Base-by-base conservation (phyloP, 2,797 vertebrate species). In the Calcarius lapponicus region DNA sequence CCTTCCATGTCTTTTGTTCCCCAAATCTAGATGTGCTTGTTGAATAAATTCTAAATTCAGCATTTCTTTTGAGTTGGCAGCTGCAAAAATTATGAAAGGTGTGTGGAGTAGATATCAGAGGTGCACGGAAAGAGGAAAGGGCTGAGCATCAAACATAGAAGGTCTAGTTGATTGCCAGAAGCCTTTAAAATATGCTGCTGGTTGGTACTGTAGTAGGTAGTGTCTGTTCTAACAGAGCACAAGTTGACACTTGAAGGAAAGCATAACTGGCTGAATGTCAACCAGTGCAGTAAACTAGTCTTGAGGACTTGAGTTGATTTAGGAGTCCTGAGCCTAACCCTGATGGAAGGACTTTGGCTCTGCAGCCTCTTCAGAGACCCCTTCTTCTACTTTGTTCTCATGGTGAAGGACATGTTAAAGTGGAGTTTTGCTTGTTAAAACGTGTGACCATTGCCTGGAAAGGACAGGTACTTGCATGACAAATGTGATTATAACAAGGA, bases 111-210 rank as follows among this genome's bases (percentile, higher is more conserved):
- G 38, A 5, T 66, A 60, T 48, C 58, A 45, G 14, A 25, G 61
- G 21, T 69, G 31, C 19, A 42, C 14, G 3, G 70, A 21, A 47
- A 79, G 29, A 50, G 7, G n/a, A 91, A 84, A 67, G 31, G 12
- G 17, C 24, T 61, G 20, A 84, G 25, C 25, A 38, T 26, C 4
- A 65, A 50, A 43, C 29, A 71, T 60, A 74, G 67, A 84, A 53
- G 2, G 18, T 65, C 24, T 15, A 56, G 45, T 26, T 81, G 67
- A 34, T 69, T 72, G 47, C 61, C 82, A 57, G 64, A 62, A 69
- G 28, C 29, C 70, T 96, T 48, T 83, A 61, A 83, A 91, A 74
- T 34, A 45, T 91, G 90, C 48, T 64, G 29, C 22, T 65, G 54
- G 57, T 48, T 86, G 54, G 40, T 51, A 45, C 36, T 62, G 9